Evolutionary conservation across 2,888 invertebrate species (phyloP).

Genomic region (Epinotia bilunana): DNA sequence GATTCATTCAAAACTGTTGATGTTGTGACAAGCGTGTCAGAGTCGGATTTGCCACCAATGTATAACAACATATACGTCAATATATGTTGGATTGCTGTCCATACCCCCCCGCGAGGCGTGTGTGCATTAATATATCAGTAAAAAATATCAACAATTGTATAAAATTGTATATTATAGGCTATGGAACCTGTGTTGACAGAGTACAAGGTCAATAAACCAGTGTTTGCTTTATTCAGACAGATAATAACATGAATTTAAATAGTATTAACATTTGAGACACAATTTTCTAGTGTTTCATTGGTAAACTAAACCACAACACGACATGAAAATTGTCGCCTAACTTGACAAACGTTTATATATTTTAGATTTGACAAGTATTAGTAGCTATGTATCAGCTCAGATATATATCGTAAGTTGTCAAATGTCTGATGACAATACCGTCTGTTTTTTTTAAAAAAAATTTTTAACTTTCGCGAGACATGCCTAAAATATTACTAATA

Average conservation of each 20-base stretch:
- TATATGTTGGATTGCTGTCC: constrained; percentile 37
- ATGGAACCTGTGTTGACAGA: constrained; percentile 69
- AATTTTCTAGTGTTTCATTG: background rate
- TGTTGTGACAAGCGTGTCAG: constrained; percentile 64
- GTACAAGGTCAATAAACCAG: constrained; percentile 50
- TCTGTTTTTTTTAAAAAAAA: no score
- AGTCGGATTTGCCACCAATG: constrained; percentile 54
- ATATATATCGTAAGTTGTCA: no score
- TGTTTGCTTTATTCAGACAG: constrained; percentile 26
- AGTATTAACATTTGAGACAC: background rate
- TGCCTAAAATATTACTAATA: no score
- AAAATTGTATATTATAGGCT: constrained; percentile 78
- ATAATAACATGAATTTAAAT: background rate
- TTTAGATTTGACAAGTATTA: no score
- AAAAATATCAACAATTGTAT: constrained; percentile 79
- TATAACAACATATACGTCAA: constrained; percentile 45
- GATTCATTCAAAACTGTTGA: constrained; percentile 65
- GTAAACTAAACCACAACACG: background rate
- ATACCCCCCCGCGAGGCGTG: constrained; percentile 59
- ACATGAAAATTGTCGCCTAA: background rate
- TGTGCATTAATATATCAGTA: constrained; percentile 63
- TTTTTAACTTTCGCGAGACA: no score
- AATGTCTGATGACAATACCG: no score
- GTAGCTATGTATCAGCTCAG: no score
- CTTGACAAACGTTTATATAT: no score